phyloP scores from a whole-genome alignment of 2,797 vertebrate species.

The Ceyx erithaca region DNA sequence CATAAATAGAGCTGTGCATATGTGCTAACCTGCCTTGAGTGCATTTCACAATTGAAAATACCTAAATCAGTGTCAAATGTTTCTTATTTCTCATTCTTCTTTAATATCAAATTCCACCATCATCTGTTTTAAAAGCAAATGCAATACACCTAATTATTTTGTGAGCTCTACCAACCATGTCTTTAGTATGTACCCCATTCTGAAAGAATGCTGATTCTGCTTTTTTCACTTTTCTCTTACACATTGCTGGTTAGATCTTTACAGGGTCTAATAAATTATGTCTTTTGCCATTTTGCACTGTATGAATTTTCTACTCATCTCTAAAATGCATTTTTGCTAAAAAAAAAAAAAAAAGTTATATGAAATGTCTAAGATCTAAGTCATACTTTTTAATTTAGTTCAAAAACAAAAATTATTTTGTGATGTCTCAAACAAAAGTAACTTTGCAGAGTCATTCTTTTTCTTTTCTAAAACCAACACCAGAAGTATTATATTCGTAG shows the following conservation, averaged over 20 bases:
- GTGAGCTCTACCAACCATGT: not conserved
- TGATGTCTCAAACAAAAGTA: not conserved
- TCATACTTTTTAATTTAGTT: not conserved
- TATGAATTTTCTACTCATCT: not conserved
- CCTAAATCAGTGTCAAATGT: not conserved
- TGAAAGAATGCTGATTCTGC: accelerated
- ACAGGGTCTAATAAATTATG: not conserved
- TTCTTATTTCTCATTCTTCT: not conserved
- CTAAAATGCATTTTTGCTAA: not conserved
- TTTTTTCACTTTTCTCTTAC: not conserved
- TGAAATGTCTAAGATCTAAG: not conserved
- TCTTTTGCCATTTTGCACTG: not conserved
- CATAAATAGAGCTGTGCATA: not conserved
- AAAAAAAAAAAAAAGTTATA: not conserved
- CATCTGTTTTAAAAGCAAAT: not conserved
- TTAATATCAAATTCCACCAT: not conserved
- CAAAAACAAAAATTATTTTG: not conserved
- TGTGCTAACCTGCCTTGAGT: not conserved
- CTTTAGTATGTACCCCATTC: not conserved
- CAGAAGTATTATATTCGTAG: not conserved
- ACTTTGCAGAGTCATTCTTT: not conserved
- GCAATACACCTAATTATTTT: not conserved
- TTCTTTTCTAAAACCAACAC: not conserved
- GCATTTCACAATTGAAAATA: not conserved
- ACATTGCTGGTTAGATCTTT: not conserved